Base-by-base conservation (phyloP, 1,140 invertebrate genomes). In the Calycopis cecrops region DNA sequence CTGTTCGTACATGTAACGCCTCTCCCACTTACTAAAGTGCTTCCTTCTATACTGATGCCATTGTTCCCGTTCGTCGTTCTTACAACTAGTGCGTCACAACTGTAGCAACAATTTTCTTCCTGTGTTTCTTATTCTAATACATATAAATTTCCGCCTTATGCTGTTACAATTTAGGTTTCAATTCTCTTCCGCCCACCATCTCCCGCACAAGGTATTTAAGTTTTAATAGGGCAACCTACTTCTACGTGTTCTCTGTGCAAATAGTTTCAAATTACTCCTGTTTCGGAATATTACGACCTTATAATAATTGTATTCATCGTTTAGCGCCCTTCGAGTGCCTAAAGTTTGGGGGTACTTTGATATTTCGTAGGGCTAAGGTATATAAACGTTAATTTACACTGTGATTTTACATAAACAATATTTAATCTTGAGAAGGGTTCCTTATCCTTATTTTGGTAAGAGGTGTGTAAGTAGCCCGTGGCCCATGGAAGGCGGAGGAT, bases 201-300 rank as follows among this genome's bases (percentile, higher is more conserved):
- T 34, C 7, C 28, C 14, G 7, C 28, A 28, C 18, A 14, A 52
- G 18, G n/a, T 33, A 40, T 28, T 34, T 33, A 52, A 52, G 51
- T 37, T 52, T 37, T 14, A 52, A 52, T 52, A 44, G 40, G 40
- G 40, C 40, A 44, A 16, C 40, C 40, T 44, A 16, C 40, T 44
- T 14, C 14, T 44, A 40, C 40, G 40, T 44, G 40, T 44, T 28
- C 40, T 16, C 40, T 44, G 40, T 44, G 40, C 40, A 44, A 44
- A 44, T 44, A 44, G 40, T 44, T 44, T 44, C 40, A 44, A 44
- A 44, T 44, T 44, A 44, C 40, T 44, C 40, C 40, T 44, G 40
- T 9, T 40, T 11, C 14, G 12, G 40, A 44, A 44, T 44, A 44
- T 44, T 44, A 44, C 40, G 17, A 16, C 17, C 17, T 44, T 44